phyloP scores from a whole-genome alignment of 2,113 vertebrate species.

The Phrynosoma platyrhinos region DNA sequence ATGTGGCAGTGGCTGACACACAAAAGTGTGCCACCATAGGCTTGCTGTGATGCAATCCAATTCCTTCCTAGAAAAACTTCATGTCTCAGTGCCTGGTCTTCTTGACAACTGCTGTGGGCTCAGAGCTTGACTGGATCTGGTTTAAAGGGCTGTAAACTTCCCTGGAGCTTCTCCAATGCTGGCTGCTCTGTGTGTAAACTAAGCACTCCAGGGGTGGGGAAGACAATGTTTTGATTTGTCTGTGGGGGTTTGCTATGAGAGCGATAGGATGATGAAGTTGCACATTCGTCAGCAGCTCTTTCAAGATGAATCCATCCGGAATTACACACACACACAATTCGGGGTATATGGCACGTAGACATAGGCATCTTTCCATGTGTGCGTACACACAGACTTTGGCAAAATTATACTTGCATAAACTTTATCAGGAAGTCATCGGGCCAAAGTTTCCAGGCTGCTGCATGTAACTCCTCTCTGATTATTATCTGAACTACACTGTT shows the following conservation, averaged over 20 bases:
- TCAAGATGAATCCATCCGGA: conserved; percentile 60
- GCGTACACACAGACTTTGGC: conserved; percentile 20
- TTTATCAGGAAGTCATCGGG: conserved; percentile 75
- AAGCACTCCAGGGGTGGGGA: not conserved
- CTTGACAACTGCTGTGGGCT: conserved; percentile 8
- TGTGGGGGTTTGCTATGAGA: conserved; percentile 23
- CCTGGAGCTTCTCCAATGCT: not conserved
- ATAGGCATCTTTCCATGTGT: conserved; percentile 47
- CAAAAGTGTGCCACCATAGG: not conserved
- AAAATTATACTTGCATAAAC: conserved; percentile 73
- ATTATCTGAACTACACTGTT: conserved; percentile 27
- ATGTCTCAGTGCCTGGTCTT: not conserved
- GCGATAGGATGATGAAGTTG: conserved; percentile 55
- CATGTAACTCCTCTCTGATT: conserved; percentile 71
- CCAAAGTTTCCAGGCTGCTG: conserved; percentile 67
- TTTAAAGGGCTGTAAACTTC: conserved; percentile 2
- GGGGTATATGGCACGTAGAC: conserved; percentile 75
- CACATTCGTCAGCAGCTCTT: conserved; percentile 55
- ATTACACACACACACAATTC: conserved; percentile 42
- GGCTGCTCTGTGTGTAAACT: not conserved
- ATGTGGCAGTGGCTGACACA: too few relatives aligned
- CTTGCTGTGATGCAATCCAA: not conserved
- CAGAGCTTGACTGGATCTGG: conserved; percentile 24
- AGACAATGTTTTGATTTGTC: conserved; percentile 32
- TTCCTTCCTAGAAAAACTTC: not conserved